These are phyloP conservation scores for Carassius carassius DNA, from an alignment of 2,113 vertebrate genomes.

Conservation along the genomic window DNA sequence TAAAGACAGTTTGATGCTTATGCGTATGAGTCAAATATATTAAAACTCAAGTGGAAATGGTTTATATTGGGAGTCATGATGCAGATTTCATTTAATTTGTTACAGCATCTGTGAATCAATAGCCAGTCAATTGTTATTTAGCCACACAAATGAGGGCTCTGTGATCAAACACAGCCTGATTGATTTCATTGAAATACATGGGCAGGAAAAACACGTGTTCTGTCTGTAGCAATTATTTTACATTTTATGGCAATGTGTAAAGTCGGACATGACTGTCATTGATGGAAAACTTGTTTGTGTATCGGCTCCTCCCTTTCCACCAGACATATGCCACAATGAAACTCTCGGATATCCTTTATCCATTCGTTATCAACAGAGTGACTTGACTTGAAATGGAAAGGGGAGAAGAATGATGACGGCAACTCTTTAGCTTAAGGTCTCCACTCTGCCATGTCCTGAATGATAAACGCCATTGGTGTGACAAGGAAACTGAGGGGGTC, in stretches of 20 bases:
- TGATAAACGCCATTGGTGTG: constrained; percentile 67
- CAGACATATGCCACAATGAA: constrained; percentile 64
- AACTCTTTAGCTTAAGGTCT: constrained; percentile 70
- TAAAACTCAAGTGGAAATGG: constrained; percentile 58
- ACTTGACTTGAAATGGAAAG: constrained; percentile 69
- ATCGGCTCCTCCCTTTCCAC: constrained; percentile 37
- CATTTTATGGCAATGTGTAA: constrained; percentile 59
- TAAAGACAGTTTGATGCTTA: constrained; percentile 66
- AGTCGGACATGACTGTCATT: constrained; percentile 49
- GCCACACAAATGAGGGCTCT: constrained; percentile 55
- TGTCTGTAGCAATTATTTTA: constrained; percentile 61
- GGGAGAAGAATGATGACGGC: constrained; percentile 62
- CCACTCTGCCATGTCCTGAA: constrained; percentile 69
- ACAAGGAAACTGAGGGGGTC: neutral
- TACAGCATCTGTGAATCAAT: constrained; percentile 68
- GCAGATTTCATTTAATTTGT: constrained; percentile 74
- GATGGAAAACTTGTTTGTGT: constrained; percentile 59
- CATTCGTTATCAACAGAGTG: constrained; percentile 69
- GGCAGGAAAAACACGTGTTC: constrained; percentile 27
- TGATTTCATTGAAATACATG: constrained; percentile 36
- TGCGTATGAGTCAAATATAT: constrained; percentile 61
- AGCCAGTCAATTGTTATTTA: constrained; percentile 62
- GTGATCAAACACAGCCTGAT: constrained; percentile 57
- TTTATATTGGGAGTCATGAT: constrained; percentile 65
- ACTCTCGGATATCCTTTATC: constrained; percentile 55